Base-by-base conservation (phyloP, 1,140 invertebrate species). In the Drosophila varians region DNA sequence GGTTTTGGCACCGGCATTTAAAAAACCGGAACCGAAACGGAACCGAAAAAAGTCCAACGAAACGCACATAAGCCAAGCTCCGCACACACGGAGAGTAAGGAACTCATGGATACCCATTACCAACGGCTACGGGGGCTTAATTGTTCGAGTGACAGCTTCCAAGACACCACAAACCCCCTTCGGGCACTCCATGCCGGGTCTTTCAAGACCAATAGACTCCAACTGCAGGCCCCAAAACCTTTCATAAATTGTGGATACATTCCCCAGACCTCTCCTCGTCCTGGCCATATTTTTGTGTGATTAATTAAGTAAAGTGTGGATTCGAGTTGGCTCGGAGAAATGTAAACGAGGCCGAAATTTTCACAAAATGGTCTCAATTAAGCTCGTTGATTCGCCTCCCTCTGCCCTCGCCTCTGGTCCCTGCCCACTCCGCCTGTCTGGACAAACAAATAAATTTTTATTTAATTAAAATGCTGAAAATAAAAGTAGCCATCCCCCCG, bases 401-500 rank as follows among this genome's bases (percentile, higher is more conserved):
- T 21, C 23, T 23, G 31, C 25, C 26, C 6, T 8, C 25, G 0
- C 6, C 8, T 26, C 28, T 36, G n/a, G n/a, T n/a, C 18, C 34
- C 9, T 36, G 9, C 16, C 2, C n/a, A n/a, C n/a, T 45, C 14
- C 23, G 18, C 19, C 12, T 34, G 31, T 72, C n/a, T 45, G 23
- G 26, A 25, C 40, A 62, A 56, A 40, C 46, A 74, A 49, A 60
- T 71, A 38, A 38, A 64, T 56, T 73, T 55, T 69, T 71, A 71
- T 71, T 71, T 71, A 71, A 71, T 58, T 71, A 70, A 60, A 70
- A 70, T 70, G 21, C 38, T 28, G 28, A 36, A 70, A 71, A 71
- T 71, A 71, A 68, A 69, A 71, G 52, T 57, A 45, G 54, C 43
- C 55, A 21, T 25, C 11, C 42, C 12, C 38, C 7, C 28, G 8